These are phyloP conservation scores for Nomada ferruginata DNA, from an alignment of 2,888 invertebrate species.

Conservation along the genomic window DNA sequence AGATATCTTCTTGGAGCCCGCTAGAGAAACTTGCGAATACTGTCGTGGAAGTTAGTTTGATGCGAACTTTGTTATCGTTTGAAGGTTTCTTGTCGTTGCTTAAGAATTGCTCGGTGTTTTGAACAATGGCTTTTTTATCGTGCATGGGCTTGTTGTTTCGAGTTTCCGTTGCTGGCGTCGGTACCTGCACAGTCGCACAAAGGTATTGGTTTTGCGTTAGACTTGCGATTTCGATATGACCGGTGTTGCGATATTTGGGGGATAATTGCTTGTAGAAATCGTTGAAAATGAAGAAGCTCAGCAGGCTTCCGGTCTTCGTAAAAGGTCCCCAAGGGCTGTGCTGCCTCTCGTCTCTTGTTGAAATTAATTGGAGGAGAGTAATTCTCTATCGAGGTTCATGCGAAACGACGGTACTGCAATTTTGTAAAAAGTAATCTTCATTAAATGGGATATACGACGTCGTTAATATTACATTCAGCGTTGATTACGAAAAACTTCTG, in stretches of 20 bases:
- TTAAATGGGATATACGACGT: too few species aligned
- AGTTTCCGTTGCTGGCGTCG: background rate
- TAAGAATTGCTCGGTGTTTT: background rate
- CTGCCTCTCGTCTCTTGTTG: conserved; percentile 19
- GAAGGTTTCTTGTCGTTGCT: background rate
- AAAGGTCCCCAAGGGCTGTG: background rate
- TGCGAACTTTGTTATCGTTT: background rate
- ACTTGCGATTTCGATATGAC: too few species aligned
- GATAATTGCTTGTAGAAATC: conserved; percentile 8
- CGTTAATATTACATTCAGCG: too few species aligned
- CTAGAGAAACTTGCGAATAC: conserved; percentile 1
- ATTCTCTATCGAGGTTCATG: background rate
- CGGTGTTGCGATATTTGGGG: background rate
- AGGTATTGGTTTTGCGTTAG: too few species aligned
- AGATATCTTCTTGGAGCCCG: conserved; percentile 19
- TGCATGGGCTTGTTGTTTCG: background rate
- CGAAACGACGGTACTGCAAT: background rate
- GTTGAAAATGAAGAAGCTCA: conserved; percentile 12
- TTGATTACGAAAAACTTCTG: too few species aligned
- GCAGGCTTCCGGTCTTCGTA: background rate
- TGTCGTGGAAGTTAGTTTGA: conserved; percentile 1
- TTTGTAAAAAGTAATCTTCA: too few species aligned
- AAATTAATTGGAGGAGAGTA: conserved; percentile 18
- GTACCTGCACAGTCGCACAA: too few species aligned
- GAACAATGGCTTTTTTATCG: background rate